phyloP scores from a whole-genome alignment of 2,888 invertebrate genomes.

The Lathronympha strigana region DNA sequence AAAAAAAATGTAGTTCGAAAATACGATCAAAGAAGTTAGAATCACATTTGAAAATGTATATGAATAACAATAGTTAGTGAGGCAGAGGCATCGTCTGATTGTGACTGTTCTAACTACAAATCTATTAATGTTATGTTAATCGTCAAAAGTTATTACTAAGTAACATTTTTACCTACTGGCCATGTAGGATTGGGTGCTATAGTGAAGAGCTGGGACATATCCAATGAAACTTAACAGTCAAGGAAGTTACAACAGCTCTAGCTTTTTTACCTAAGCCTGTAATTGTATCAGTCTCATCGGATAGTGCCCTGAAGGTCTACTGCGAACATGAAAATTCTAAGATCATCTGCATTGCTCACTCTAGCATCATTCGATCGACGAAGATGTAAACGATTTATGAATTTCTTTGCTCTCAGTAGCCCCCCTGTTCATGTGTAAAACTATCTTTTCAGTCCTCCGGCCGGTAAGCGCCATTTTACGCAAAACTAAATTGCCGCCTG shows the following conservation, averaged over 20 bases:
- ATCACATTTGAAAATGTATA: background rate
- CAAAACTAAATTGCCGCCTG: too few species aligned
- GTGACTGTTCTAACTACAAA: conserved; percentile 53
- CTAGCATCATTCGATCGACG: too few species aligned
- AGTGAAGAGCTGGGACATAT: background rate
- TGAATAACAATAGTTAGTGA: conserved; percentile 32
- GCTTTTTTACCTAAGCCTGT: background rate
- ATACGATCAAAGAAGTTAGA: conserved; percentile 4
- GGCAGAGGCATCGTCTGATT: conserved; percentile 56
- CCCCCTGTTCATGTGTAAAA: too few species aligned
- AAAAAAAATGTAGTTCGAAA: too few species aligned
- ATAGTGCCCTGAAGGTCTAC: background rate
- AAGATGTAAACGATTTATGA: too few species aligned
- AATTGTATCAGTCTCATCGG: background rate
- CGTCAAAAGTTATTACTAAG: conserved; percentile 44
- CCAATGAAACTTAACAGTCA: background rate
- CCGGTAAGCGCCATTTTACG: too few species aligned
- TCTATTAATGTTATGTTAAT: conserved; percentile 44
- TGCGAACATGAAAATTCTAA: background rate
- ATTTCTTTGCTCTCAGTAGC: too few species aligned
- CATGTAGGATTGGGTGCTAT: conserved; percentile 25
- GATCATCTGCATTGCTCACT: too few species aligned
- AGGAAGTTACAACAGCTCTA: background rate
- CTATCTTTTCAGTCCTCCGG: too few species aligned
- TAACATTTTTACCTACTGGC: conserved; percentile 32